Evolutionary conservation across 1,140 invertebrate species (phyloP).

Genomic region (Brachionus asplanchnoidis): DNA sequence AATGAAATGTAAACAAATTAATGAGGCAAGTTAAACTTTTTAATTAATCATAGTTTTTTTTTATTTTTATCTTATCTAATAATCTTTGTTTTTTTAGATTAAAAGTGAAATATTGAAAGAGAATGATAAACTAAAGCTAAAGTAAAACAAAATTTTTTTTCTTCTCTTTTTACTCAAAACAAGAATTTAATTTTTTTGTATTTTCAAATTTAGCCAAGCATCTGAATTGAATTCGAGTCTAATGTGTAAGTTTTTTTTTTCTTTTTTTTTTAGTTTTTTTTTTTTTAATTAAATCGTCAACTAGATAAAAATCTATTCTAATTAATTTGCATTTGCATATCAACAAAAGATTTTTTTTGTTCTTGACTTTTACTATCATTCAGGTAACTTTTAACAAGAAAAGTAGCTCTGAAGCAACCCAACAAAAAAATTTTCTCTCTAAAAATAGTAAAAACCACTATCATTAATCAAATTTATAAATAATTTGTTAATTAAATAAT

Average conservation of each 20-base stretch:
- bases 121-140: conserved; percentile 24
- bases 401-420: too few relatives aligned
- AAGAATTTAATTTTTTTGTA: neutral
- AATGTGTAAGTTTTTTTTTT: neutral
- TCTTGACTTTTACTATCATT: neutral
- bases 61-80: conserved; percentile 1
- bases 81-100: conserved; percentile 12
- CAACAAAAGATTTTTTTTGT: neutral
- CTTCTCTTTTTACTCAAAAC: neutral
- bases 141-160: conserved; percentile 4
- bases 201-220: neutral
- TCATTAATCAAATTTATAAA: too few relatives aligned
- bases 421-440: too few relatives aligned
- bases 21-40: conserved; percentile 12
- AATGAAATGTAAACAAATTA: conserved; percentile 11
- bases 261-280: neutral
- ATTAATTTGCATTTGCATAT: neutral
- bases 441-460: too few relatives aligned
- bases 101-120: conserved; percentile 26
- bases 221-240: neutral
- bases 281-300: neutral
- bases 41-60: neutral
- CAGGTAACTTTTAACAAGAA: neutral
- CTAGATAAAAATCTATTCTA: neutral
- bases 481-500: too few relatives aligned